Percentiles rank a stretch among this genome's conserved stretches.
These are phyloP conservation scores for Gymnothorax reevesii DNA, from an alignment of 2,797 vertebrate genomes.

Conservation along the genomic window DNA sequence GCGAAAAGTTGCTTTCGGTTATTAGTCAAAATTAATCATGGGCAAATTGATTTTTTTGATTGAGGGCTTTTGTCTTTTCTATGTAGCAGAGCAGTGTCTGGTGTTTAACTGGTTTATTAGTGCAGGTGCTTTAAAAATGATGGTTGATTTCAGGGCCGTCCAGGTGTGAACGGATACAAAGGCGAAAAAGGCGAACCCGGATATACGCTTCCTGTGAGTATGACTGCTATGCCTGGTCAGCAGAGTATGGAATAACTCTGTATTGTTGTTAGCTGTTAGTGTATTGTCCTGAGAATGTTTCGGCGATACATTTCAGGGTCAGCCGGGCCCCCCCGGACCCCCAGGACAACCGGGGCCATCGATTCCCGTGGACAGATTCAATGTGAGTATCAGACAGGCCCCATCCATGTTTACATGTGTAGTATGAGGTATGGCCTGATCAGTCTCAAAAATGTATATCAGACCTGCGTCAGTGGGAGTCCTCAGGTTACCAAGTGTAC, in stretches of 20 bases:
- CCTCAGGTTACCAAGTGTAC: not conserved
- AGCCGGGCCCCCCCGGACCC: conserved; percentile 72
- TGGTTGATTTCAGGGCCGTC: conserved; percentile 79
- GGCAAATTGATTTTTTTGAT: not conserved
- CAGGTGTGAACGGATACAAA: conserved; percentile 91
- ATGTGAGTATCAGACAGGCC: conserved; percentile 59
- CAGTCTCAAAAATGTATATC: no score
- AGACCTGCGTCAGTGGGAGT: not conserved
- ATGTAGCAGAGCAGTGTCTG: not conserved
- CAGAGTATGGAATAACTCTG: not conserved
- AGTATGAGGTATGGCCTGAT: not conserved
- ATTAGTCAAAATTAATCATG: not conserved
- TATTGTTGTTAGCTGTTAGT: not conserved
- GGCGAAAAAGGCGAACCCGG: conserved; percentile 88
- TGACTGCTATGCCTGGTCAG: not conserved
- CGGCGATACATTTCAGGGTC: conserved; percentile 64
- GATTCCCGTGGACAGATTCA: conserved; percentile 66
- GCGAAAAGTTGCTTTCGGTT: not conserved
- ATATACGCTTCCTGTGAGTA: conserved; percentile 75
- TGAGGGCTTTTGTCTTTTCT: not conserved
- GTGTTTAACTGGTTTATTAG: not conserved
- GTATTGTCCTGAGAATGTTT: conserved; percentile 17
- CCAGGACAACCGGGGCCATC: conserved; percentile 66
- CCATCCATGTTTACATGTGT: not conserved
- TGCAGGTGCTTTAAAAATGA: conserved; percentile 17